These are phyloP conservation scores for Apteryx owenii DNA, from an alignment of 2,113 vertebrate species.

Conservation along the genomic window DNA sequence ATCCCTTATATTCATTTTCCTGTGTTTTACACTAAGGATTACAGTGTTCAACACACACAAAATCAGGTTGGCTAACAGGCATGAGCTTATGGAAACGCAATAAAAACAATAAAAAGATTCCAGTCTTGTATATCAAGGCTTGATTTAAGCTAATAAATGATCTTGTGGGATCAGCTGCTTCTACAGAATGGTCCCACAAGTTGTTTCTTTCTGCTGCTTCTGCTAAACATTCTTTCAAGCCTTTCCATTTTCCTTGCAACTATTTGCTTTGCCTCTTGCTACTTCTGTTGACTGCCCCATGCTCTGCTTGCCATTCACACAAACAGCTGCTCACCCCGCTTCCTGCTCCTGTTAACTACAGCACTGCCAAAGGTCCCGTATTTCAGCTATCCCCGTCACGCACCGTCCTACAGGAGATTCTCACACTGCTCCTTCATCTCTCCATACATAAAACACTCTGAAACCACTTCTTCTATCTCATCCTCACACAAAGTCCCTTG, in stretches of 20 bases:
- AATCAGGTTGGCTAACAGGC: too few relatives aligned
- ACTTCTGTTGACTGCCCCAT: not conserved
- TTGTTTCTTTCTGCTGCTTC: not conserved
- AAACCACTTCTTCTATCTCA: not conserved
- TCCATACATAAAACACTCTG: not conserved
- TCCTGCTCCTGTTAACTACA: not conserved
- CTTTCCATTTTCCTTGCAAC: not conserved
- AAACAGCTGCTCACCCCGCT: not conserved
- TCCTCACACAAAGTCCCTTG: not conserved
- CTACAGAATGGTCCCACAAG: too few relatives aligned
- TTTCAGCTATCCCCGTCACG: not conserved
- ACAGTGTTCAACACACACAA: too few relatives aligned
- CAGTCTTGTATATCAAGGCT: not conserved
- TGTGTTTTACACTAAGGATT: too few relatives aligned
- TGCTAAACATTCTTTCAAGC: not conserved
- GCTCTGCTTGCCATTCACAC: not conserved
- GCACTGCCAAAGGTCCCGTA: not conserved
- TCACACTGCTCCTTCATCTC: not conserved
- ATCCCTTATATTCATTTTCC: too few relatives aligned
- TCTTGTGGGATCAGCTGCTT: fast-evolving
- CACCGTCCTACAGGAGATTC: not conserved
- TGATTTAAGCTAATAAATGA: not conserved
- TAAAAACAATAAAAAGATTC: too few relatives aligned
- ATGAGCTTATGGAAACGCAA: too few relatives aligned
- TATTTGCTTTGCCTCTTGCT: not conserved